Evolutionary conservation across 2,888 invertebrate genomes (phyloP).

Genomic region (Embidobia sp.): DNA sequence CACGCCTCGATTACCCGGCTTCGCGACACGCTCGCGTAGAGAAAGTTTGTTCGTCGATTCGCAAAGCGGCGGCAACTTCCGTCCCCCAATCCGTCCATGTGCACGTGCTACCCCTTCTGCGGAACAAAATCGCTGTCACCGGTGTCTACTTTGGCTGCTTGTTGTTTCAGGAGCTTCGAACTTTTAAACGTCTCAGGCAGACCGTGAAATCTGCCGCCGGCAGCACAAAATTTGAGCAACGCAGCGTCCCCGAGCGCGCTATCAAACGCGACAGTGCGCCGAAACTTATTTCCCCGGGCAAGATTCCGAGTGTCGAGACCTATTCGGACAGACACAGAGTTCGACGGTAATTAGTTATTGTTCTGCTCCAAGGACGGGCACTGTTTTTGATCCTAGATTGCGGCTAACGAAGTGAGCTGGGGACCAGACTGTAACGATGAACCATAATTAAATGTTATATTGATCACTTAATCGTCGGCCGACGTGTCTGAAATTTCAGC

Average conservation of each 20-base stretch:
- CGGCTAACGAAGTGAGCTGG: constrained; percentile 20
- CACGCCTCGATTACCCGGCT: constrained; percentile 76
- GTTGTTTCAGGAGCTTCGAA: constrained; percentile 72
- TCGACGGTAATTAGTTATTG: constrained; percentile 11
- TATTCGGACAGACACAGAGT: background rate
- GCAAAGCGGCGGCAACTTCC: constrained; percentile 56
- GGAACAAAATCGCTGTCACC: constrained; percentile 65
- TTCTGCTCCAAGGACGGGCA: background rate
- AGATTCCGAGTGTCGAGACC: constrained; percentile 7
- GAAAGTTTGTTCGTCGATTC: constrained; percentile 74
- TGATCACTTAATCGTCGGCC: constrained; percentile 54
- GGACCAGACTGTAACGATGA: constrained; percentile 18
- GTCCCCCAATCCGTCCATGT: constrained; percentile 57
- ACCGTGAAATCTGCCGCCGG: constrained; percentile 77
- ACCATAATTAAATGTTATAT: constrained; percentile 61
- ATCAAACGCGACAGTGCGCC: constrained; percentile 23
- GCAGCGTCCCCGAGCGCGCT: constrained; percentile 47
- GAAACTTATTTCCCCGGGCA: constrained; percentile 19
- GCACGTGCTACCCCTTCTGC: constrained; percentile 40
- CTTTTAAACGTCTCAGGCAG: constrained; percentile 78
- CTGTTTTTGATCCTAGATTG: constrained; percentile 5
- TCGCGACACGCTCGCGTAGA: constrained; percentile 77
- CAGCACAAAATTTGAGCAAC: constrained; percentile 71
- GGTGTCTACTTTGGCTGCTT: constrained; percentile 66
- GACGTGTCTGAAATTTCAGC: constrained; percentile 49